Evolutionary conservation across 2,888 invertebrate species (phyloP), one percentile per base, ranked within the genome.

Genomic region (Ommatoiulus sabulosus): DNA sequence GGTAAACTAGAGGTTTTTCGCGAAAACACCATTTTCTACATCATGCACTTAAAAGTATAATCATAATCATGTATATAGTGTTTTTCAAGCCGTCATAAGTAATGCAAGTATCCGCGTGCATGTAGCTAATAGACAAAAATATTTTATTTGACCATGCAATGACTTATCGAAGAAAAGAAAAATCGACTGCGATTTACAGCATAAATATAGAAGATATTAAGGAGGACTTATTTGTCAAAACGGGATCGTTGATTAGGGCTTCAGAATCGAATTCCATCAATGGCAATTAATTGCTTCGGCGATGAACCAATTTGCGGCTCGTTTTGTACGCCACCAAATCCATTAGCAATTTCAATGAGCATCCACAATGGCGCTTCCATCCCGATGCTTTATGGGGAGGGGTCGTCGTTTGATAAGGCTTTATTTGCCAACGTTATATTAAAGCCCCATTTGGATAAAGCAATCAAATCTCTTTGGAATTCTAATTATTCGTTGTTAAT

Each of bases 381-480:
- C 12, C 80, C 80, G 35, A 35, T 80, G 80, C 35, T 80, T 35
- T 80, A 35, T 15, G 3, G 63, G 3, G 20, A n/a, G 80, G 80
- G 80, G 80, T 80, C 24, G 80, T 80, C 80, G 80, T 80, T 80
- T 80, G 80, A 80, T 80, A 80, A 80, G 35, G 35, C 80, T 80
- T 80, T 80, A 80, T 80, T 80, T 80, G 80, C 80, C 35, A 24
- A 80, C 24, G 35, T 24, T 80, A 80, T 80, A 80, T 80, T 80
- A 80, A 80, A 80, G 80, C 35, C 80, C 80, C 80, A 24, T 80
- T 80, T 80, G 80, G 80, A 80, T 80, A 80, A 80, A 80, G 80
- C 80, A 80, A 80, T 80, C 80, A 80, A 80, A 80, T 80, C 80
- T 80, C 80, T 80, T 80, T 80, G 80, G 80, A 80, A 80, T 80